Base-by-base conservation (phyloP, 2,888 invertebrate species). In the Cremastobaeus sp. region DNA sequence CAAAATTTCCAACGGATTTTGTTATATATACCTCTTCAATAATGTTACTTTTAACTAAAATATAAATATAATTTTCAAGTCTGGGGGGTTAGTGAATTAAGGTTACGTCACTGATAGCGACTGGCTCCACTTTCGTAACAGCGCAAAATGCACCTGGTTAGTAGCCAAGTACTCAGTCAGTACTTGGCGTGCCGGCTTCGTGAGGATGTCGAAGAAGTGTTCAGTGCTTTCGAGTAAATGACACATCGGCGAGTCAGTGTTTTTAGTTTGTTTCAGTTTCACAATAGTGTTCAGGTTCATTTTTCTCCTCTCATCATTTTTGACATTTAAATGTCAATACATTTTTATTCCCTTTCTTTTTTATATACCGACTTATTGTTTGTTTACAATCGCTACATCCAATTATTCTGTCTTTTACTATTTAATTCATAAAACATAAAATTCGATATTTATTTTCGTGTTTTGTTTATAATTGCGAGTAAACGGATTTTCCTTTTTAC, bases 141-240 rank as follows among this genome's bases (percentile, higher is more conserved):
- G 39, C 18, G 18, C 14, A 14, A 35, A n/a, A 37, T 15, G 25
- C 28, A 57, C 37, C 39, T 14, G 48, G 47, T 54, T 50, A 39
- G 18, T n/a, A 12, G 45, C 21, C 15, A 28, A 37, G 4, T 25
- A 34, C 34, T 34, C 5, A 43, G 43, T 43, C 43, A 43, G 43
- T 43, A 25, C 25, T 43, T 43, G 12, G 43, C 14, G 43, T 43
- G 14, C 43, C 43, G 43, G 43, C 43, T 43, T 14, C 14, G 43
- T 25, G 43, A 25, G 3, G 14, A 15, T 43, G 14, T 25, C 25
- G 43, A 8, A 43, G 43, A 8, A 43, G 12, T 14, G 1, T 25
- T 25, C 25, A 14, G 25, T 25, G 43, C 3, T 3, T 25, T 1
- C 43, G 1, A 1, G 14, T 43, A 9, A 25, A 1, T 12, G 25